These are phyloP conservation scores for Charadrius vociferus DNA, from an alignment of 2,113 vertebrate genomes.

Conservation along the genomic window DNA sequence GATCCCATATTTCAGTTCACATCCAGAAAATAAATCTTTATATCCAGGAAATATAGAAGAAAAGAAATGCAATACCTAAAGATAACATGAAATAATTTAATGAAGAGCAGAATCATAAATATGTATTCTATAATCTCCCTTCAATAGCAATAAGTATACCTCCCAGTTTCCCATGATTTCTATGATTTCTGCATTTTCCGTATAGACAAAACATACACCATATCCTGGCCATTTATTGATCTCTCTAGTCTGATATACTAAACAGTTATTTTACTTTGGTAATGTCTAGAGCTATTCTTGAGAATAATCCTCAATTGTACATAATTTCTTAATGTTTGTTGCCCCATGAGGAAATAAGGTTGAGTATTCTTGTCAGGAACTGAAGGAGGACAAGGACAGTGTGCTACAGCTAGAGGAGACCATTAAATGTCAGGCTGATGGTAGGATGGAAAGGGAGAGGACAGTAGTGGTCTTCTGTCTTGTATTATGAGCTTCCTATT, in stretches of 20 bases:
- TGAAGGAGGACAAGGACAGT: rapidly evolving
- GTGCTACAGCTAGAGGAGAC: neutral
- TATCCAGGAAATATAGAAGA: neutral
- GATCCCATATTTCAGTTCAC: neutral
- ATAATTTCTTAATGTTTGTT: neutral
- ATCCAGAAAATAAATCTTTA: neutral
- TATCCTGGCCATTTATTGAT: neutral
- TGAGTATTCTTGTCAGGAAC: neutral
- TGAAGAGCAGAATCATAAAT: neutral
- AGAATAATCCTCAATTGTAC: neutral
- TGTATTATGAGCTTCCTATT: neutral
- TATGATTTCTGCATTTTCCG: neutral
- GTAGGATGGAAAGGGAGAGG: neutral
- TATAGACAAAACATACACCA: rapidly evolving
- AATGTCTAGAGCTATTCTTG: neutral
- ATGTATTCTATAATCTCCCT: neutral
- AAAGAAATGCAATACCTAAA: neutral
- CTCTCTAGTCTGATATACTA: neutral
- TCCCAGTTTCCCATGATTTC: neutral
- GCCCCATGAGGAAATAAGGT: neutral
- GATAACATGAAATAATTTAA: neutral
- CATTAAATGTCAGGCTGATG: neutral
- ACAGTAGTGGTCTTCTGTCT: neutral
- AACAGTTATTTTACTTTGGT: neutral
- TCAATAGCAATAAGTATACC: neutral